Conservation (phyloP, 2,797 vertebrate genomes). For the Enoplosus armatus region DNA sequence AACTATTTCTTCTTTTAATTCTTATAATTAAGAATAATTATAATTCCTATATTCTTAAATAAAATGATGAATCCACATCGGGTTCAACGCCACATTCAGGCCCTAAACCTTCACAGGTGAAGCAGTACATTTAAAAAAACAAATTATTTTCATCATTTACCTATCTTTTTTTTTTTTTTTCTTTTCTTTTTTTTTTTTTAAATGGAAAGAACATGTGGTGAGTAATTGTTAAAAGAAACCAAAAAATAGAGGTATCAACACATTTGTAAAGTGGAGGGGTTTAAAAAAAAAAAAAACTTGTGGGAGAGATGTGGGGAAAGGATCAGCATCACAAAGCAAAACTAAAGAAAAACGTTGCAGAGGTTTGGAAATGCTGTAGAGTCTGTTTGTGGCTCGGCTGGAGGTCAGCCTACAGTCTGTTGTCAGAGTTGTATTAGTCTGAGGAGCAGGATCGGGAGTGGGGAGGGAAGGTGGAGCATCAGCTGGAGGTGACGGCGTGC, state of each 20-base stretch:
- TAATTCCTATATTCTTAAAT: constrained; percentile 3
- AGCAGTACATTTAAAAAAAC: constrained; percentile 45
- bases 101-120: constrained; percentile 17
- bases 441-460: neutral
- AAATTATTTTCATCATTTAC: constrained; percentile 24
- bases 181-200: neutral
- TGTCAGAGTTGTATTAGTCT: constrained; percentile 7
- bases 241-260: neutral
- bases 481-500: constrained; percentile 75
- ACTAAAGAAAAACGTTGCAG: neutral
- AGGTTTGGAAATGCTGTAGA: neutral
- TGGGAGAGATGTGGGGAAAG: neutral
- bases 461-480: constrained; percentile 12
- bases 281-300: neutral
- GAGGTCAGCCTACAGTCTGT: constrained; percentile 14
- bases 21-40: neutral
- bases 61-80: constrained; percentile 39
- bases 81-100: constrained; percentile 4
- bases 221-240: constrained; percentile 41
- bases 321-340: constrained; percentile 12
- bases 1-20: constrained; percentile 24
- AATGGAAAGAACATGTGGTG: constrained; percentile 16
- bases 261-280: neutral
- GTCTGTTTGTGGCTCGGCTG: constrained; percentile 18
- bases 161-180: neutral